Evolutionary conservation across 2,797 vertebrate genomes (phyloP).

Genomic region (Trachops cirrhosus): DNA sequence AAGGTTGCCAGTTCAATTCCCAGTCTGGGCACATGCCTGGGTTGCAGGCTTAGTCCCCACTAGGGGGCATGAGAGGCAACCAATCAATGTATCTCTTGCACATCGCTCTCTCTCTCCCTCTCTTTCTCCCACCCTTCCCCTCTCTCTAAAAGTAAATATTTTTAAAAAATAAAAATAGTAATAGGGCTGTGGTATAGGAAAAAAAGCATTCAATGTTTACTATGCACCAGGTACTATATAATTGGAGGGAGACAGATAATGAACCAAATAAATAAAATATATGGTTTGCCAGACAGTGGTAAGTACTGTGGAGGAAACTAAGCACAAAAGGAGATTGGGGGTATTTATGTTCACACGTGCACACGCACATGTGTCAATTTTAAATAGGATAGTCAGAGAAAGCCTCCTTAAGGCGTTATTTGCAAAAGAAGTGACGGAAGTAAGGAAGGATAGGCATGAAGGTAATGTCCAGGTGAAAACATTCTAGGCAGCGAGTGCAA

Average conservation of each 20-base stretch:
- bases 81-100: neutral
- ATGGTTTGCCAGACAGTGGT: neutral
- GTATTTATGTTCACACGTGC: neutral
- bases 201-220: constrained; percentile 9
- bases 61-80: neutral
- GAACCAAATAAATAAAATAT: neutral
- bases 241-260: neutral
- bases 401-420: neutral
- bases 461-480: neutral
- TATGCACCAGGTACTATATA: neutral
- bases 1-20: neutral
- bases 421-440: neutral
- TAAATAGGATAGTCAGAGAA: neutral
- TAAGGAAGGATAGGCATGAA: neutral
- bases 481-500: neutral
- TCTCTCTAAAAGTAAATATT: neutral
- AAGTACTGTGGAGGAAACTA: neutral
- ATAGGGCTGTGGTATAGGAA: neutral
- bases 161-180: neutral
- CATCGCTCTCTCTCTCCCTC: neutral
- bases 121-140: neutral
- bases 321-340: neutral
- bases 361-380: neutral
- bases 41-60: neutral
- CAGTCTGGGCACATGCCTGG: neutral